Base-by-base conservation (phyloP, 35 echinoderm and acorn worm genomes). In the Acanthaster planci region DNA sequence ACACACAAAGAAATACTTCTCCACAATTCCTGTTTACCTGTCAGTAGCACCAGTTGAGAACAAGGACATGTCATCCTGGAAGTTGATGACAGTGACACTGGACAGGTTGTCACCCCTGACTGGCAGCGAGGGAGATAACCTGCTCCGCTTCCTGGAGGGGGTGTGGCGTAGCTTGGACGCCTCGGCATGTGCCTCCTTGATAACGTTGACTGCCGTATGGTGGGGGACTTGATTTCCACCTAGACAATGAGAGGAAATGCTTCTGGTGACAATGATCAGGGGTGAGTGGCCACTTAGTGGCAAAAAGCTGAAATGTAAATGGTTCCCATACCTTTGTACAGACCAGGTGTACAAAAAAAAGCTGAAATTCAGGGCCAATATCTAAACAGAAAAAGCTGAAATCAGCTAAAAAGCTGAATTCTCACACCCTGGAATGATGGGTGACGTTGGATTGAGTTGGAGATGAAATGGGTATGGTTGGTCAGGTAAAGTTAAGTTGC, bases 21-120 rank as follows among this genome's bases (percentile, higher is more conserved):
- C 4, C 21, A 21, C 50, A 83, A 83, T 19, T 53, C 17, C 58
- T n/a, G 10, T 84, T 91, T 80, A 99, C 96, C 96, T 90, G 91
- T 99, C 96, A 39, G 92, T 89, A 47, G 90, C 85, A 19, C 96
- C 96, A 76, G 96, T 78, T 39, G 96, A 94, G 5, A 99, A 57
- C 8, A 99, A 78, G 2, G 79, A 53, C 18, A 86, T 72, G 6
- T 99, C 96, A 26, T 90, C 87, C 52, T 99, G 92, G 22, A 99
- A 99, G 35, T 94, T 55, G 44, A 99, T 86, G 5, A 88, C 84
- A 22, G 92, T 99, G 16, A 99, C 96, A 81, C 96, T 99, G n/a
- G 81, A 57, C 53, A 58, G 85, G 44, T 79, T 76, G 19, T 89
- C 86, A 51, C 89, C 82, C 32, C 77, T 86, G 77, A 81, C 56